phyloP scores from a whole-genome alignment of 2,888 invertebrate genomes.

The Epistrophe eligans region DNA sequence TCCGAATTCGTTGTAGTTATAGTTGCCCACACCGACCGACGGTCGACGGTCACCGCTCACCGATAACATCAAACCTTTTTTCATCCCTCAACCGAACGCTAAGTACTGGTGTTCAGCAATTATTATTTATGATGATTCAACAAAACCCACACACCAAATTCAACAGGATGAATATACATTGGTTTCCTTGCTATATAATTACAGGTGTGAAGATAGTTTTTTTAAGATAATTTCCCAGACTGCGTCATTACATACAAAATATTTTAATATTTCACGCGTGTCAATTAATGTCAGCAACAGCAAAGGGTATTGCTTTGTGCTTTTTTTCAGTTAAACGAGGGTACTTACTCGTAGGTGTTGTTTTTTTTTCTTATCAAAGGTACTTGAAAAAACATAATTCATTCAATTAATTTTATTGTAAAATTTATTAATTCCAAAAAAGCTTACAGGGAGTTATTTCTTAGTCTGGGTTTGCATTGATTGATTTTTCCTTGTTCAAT shows the following conservation, averaged over 20 bases:
- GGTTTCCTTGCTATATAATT: conserved; percentile 56
- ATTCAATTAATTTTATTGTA: not conserved
- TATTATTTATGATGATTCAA: conserved; percentile 69
- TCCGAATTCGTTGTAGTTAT: not conserved
- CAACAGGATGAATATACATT: conserved; percentile 57
- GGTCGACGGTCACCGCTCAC: conserved; percentile 21
- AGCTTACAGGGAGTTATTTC: not conserved
- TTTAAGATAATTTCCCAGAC: conserved; percentile 52
- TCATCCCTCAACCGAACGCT: conserved; percentile 49
- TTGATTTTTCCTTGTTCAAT: too few species aligned
- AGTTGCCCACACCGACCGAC: conserved; percentile 8
- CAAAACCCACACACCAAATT: conserved; percentile 56
- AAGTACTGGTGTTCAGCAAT: conserved; percentile 47
- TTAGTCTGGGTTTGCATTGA: too few species aligned
- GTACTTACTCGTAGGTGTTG: not conserved
- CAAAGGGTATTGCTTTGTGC: not conserved
- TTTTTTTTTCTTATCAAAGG: not conserved
- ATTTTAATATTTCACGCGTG: conserved; percentile 47
- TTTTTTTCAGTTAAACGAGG: conserved; percentile 5
- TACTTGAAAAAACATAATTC: not conserved
- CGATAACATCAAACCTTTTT: conserved; percentile 54
- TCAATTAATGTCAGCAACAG: conserved; percentile 32
- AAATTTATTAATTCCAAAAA: not conserved
- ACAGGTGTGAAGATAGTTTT: conserved; percentile 73
- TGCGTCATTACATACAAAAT: conserved; percentile 43